Evolutionary conservation across 2,797 vertebrate genomes (phyloP).

Genomic region (Acanthornis magna): DNA sequence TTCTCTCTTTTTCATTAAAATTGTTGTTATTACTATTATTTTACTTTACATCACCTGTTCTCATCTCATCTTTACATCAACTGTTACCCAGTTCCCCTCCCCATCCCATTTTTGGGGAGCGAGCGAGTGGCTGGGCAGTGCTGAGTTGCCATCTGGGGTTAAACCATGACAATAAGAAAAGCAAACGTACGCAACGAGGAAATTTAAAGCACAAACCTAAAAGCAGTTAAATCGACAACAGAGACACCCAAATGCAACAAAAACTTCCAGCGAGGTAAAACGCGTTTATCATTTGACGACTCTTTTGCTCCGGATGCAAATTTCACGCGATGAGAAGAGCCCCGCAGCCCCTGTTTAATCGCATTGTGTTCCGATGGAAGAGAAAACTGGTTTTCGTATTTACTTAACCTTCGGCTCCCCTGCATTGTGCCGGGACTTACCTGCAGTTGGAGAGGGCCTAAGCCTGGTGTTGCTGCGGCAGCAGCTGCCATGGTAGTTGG

Average conservation of each 20-base stretch:
- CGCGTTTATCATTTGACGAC: rapidly evolving
- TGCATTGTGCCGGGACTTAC: slow-evolving; percentile 77
- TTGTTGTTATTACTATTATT: background rate
- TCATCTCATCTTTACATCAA: background rate
- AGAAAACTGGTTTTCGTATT: slow-evolving; percentile 52
- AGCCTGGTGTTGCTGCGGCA: slow-evolving; percentile 88
- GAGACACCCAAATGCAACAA: background rate
- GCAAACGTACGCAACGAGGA: background rate
- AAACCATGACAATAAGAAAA: background rate
- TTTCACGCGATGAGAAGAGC: background rate
- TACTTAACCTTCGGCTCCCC: slow-evolving; percentile 70
- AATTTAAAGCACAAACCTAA: background rate
- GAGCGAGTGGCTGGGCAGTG: rapidly evolving
- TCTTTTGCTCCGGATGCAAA: background rate
- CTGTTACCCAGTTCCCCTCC: background rate
- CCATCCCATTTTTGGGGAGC: background rate
- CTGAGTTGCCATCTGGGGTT: background rate
- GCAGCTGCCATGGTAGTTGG: slow-evolving; percentile 98
- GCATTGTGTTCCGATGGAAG: background rate
- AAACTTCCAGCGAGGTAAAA: background rate
- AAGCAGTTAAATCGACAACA: background rate
- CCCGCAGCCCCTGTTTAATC: background rate
- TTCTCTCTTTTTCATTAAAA: background rate
- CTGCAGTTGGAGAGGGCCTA: slow-evolving; percentile 96
- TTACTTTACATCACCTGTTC: background rate